Evolutionary conservation across 2,113 vertebrate genomes (phyloP), one percentile per base, ranked within the genome.

Genomic region (Eolophus roseicapilla): DNA sequence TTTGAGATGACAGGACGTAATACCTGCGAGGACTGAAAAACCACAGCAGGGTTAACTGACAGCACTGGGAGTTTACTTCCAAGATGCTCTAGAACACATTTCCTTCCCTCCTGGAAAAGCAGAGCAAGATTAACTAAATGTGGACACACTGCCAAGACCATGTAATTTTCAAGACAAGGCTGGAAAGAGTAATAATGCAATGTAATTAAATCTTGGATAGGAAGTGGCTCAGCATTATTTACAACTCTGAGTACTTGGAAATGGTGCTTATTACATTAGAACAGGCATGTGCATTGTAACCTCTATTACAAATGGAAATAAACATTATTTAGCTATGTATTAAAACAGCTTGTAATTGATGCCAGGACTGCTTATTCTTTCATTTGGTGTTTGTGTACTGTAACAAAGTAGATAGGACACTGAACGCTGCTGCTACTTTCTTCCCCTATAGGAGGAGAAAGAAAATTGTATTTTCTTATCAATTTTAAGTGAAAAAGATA

Each of bases 1-100:
- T 98, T 94, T 99, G 99, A 53, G 99, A 98, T 0, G 99, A 99
- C 69, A 99, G 96, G 64, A 99, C 98, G 94, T 99, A 99, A 97
- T 98, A 99, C 55, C 94, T 98, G 71, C 99, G 98, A 5, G 98
- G 98, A 28, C 99, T 99, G 53, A 19, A 52, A 81, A 78, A 76
- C 4, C 95, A 76, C 70, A 92, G 68, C 64, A 49, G 41, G 9
- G 60, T 94, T 55, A 93, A 28, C 41, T 9, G 41, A 35, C 75
- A 75, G 57, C 59, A 53, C 52, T 24, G 13, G 21, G 29, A 59
- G 12, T 13, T 47, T 17, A 4, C 17, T 69, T 73, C 64, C 70
- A 68, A 75, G 25, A 62, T 20, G 76, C 57, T 82, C 10, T 23
- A 73, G 15, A 80, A 74, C 10, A 25, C 7, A 17, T 67, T 70